Evolutionary conservation across 2,888 invertebrate species (phyloP).

Genomic region (Coronaproctus castanopsis): DNA sequence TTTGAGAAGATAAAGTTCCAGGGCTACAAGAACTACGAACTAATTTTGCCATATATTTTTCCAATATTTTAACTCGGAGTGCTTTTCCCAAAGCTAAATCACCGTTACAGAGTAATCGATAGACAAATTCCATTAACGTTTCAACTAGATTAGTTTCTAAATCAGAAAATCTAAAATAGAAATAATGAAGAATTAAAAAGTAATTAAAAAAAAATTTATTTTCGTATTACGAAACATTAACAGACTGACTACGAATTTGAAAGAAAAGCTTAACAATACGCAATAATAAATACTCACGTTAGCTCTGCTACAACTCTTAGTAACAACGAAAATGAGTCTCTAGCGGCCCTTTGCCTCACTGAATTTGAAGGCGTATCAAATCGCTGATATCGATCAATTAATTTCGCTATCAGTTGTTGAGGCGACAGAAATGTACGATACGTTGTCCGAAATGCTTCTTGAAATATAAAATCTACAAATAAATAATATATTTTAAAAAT

Average conservation of each 20-base stretch:
- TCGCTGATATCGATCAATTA: slow-evolving; percentile 56
- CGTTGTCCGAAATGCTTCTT: slow-evolving; percentile 95
- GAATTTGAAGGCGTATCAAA: slow-evolving; percentile 48
- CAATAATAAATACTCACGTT: slow-evolving; percentile 81
- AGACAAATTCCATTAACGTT: slow-evolving; percentile 78
- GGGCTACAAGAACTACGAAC: slow-evolving; percentile 28
- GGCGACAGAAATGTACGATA: slow-evolving; percentile 90
- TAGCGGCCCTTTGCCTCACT: slow-evolving; percentile 51
- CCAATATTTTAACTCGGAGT: slow-evolving; percentile 69
- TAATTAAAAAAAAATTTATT: too few relatives aligned
- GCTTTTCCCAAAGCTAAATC: slow-evolving; percentile 81
- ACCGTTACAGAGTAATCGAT: slow-evolving; percentile 75
- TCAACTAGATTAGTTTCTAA: slow-evolving; percentile 58
- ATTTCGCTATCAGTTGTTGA: slow-evolving; percentile 60
- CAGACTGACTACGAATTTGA: too few relatives aligned
- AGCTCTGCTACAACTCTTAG: slow-evolving; percentile 89
- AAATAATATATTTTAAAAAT: slow-evolving; percentile 5
- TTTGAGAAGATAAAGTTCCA: slow-evolving; percentile 30
- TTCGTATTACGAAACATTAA: too few relatives aligned
- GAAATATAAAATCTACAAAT: slow-evolving; percentile 64
- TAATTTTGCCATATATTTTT: slow-evolving; percentile 48
- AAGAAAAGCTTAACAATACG: too few relatives aligned
- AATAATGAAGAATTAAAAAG: too few relatives aligned
- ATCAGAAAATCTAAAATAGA: slow-evolving; percentile 49
- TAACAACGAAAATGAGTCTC: slow-evolving; percentile 76